Base-by-base conservation (phyloP, 2,888 invertebrate genomes). In the Hoplodrina ambigua region DNA sequence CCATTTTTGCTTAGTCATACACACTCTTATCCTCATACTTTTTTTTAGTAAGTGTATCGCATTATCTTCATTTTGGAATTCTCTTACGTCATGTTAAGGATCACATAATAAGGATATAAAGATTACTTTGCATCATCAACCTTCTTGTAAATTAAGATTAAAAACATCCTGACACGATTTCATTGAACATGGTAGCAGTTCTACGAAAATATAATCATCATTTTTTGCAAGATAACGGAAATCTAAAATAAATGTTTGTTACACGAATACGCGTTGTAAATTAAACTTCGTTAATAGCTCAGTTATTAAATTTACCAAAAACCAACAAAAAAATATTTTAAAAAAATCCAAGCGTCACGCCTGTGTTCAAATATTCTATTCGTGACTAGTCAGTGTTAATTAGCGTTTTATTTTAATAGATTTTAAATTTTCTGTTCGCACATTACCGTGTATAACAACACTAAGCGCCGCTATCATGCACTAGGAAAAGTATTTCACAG, bases 321-420 rank as follows among this genome's bases (percentile, higher is more conserved):
- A 46, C 0, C 5, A 56, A 52, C 52, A 68, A 72, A 76, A 79
- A 25, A 75, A 44, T 46, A 65, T 68, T 62, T 65, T 20, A 50
- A 59, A 55, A 64, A 69, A 72, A 10, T 46, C 46, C n/a, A 25
- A 52, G 33, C 53, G 25, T 69, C 66, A 64, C 41, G 72, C 57
- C 33, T 64, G 33, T 49, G 17, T 66, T 37, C 13, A 57, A 66
- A 67, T 44, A 66, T 30, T 50, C 20, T 13, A 10, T 53, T 80
- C 80, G 82, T 85, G 83, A 83, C 62, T 49, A 55, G 37, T 61
- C 65, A 59, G 70, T 74, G 58, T 60, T 78, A 74, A 71, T 80
- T 82, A 72, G 69, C 69, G 61, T 72, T 77, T 64, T 57, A 64
- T 70, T 67, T 80, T 75, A 80, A 83, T 80, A 61, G 78, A 8